Evolutionary conservation across 1,140 invertebrate species (phyloP).

Genomic region (Sinella curviseta): DNA sequence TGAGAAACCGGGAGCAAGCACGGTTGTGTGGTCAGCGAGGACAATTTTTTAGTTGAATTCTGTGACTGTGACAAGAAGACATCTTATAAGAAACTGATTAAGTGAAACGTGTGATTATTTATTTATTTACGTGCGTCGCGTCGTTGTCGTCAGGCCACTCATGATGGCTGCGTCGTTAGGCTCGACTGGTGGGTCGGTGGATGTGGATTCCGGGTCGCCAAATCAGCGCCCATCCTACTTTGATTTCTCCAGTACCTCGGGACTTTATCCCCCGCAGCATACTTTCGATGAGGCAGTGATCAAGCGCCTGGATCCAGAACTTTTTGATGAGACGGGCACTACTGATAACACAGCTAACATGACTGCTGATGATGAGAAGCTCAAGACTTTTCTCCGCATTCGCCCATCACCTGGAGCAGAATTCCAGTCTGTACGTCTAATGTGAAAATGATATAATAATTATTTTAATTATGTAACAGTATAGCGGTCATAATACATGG

Average conservation of each 20-base stretch:
- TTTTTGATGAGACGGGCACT: neutral
- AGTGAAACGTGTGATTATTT: too few relatives aligned
- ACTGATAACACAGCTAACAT: neutral
- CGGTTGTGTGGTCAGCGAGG: too few relatives aligned
- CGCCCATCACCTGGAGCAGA: too few relatives aligned
- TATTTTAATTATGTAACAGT: neutral
- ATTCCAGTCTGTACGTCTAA: neutral
- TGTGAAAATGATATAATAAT: neutral
- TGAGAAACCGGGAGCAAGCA: too few relatives aligned
- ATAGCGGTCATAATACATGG: too few relatives aligned
- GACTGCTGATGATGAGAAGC: constrained; percentile 22
- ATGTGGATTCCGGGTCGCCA: neutral
- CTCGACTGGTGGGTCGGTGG: too few relatives aligned
- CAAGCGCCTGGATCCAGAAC: neutral
- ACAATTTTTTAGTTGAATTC: too few relatives aligned
- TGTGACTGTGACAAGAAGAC: too few relatives aligned
- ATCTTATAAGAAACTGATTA: too few relatives aligned
- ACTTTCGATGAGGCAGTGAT: constrained; percentile 10
- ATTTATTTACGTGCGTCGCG: too few relatives aligned
- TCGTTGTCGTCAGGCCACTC: too few relatives aligned
- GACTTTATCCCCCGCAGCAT: neutral
- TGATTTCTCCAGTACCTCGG: constrained; percentile 1
- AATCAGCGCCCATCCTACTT: constrained; percentile 16
- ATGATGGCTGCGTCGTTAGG: too few relatives aligned
- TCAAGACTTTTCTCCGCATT: constrained; percentile 36